Evolutionary conservation across 2,797 vertebrate species (phyloP).

Genomic region (Rhinophrynus dorsalis): DNA sequence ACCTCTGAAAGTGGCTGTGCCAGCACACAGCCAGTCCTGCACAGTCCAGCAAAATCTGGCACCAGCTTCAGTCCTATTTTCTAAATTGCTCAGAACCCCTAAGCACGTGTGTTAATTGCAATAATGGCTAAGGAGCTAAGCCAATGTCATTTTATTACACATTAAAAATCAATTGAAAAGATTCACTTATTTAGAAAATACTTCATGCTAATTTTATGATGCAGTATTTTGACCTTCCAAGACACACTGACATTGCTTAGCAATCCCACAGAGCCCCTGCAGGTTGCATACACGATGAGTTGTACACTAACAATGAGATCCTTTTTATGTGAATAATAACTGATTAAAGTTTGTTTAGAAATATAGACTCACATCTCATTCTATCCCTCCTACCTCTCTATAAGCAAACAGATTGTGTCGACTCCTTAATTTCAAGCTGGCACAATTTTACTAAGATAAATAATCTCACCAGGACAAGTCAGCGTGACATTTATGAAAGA

Average conservation of each 20-base stretch:
- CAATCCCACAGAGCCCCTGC: no score
- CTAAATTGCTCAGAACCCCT: not conserved
- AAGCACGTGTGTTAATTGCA: not conserved
- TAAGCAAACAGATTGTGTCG: not conserved
- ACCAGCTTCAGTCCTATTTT: not conserved
- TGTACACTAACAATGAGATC: not conserved
- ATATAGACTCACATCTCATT: not conserved
- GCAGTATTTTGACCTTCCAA: not conserved
- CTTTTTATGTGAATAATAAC: not conserved
- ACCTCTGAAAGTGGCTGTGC: not conserved
- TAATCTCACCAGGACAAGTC: not conserved
- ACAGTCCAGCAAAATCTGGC: not conserved
- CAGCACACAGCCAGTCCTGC: not conserved
- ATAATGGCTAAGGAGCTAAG: constrained; percentile 4
- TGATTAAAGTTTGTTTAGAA: not conserved
- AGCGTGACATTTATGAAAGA: not conserved
- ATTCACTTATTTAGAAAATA: not conserved
- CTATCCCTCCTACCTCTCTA: not conserved
- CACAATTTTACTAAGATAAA: not conserved
- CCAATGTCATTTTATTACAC: not conserved
- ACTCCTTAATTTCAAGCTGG: not conserved
- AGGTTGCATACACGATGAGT: no score
- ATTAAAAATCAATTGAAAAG: constrained; percentile 38
- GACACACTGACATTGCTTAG: not conserved
- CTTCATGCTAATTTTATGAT: not conserved